Conservation (phyloP, 37 sponge, comb jelly and placozoan species). For the Halichondria panicea region DNA sequence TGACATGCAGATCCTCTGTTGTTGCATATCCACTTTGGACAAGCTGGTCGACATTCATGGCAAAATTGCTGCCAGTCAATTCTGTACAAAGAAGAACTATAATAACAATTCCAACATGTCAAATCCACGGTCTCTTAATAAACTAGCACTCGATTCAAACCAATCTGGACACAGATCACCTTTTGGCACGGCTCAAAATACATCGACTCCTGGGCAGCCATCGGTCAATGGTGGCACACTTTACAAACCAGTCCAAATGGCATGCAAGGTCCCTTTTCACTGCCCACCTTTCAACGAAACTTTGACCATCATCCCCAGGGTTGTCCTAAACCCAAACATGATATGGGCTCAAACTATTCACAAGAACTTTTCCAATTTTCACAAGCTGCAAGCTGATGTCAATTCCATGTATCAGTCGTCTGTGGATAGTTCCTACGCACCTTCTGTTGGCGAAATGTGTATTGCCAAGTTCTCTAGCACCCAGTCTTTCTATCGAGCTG, state of each 20-base stretch:
- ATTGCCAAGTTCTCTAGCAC: conserved; percentile 37
- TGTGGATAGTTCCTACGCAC: conserved; percentile 3
- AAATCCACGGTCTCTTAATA: too few relatives aligned
- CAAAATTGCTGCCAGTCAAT: too few relatives aligned
- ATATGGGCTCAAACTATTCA: conserved; percentile 70
- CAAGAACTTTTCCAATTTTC: conserved; percentile 14
- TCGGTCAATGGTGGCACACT: too few relatives aligned
- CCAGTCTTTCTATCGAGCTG: conserved; percentile 51
- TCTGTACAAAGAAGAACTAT: too few relatives aligned
- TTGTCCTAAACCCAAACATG: conserved; percentile 42
- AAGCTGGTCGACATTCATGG: background rate
- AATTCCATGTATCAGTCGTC: conserved; percentile 3
- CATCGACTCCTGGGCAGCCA: too few relatives aligned
- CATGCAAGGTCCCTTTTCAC: conserved; percentile 38
- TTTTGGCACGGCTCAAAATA: too few relatives aligned
- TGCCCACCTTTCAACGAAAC: background rate
- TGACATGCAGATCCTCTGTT: background rate
- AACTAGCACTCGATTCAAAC: too few relatives aligned
- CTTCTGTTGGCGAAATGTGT: conserved; percentile 55
- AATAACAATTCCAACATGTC: too few relatives aligned
- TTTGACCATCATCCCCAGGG: conserved; percentile 48
- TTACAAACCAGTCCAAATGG: conserved; percentile 9
- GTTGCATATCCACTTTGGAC: background rate
- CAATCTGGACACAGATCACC: too few relatives aligned
- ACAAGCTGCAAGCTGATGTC: conserved; percentile 46